Conservation (phyloP, 2,113 vertebrate genomes). For the Nymphicus hollandicus region DNA sequence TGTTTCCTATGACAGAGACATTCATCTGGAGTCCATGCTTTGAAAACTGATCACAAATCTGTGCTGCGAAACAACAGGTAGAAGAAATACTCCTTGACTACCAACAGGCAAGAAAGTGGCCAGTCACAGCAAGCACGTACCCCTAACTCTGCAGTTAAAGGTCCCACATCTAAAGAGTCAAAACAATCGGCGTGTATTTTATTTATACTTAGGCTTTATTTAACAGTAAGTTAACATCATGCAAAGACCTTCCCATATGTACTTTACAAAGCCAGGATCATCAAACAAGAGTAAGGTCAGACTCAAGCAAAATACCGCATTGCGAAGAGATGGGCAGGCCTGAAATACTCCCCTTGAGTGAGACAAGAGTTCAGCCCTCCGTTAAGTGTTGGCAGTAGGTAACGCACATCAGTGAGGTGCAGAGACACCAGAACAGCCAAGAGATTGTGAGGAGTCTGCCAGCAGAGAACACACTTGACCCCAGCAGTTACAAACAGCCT, state of each 20-base stretch:
- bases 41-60: neutral
- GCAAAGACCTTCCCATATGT: neutral
- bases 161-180: neutral
- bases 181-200: neutral
- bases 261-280: neutral
- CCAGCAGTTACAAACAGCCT: neutral
- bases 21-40: neutral
- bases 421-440: neutral
- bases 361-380: neutral
- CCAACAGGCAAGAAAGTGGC: neutral
- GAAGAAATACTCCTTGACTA: neutral
- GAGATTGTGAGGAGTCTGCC: neutral
- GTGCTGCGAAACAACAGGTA: neutral
- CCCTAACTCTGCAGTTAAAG: neutral
- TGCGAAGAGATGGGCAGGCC: neutral
- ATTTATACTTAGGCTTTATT: neutral
- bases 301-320: neutral
- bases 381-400: neutral
- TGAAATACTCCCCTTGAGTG: neutral
- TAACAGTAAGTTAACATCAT: neutral
- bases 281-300: neutral
- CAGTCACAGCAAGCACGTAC: neutral
- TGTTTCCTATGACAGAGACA: neutral
- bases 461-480: neutral
- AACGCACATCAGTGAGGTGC: neutral